Base-by-base conservation (phyloP, 2,113 vertebrate species). In the Chlamydotis undulata region DNA sequence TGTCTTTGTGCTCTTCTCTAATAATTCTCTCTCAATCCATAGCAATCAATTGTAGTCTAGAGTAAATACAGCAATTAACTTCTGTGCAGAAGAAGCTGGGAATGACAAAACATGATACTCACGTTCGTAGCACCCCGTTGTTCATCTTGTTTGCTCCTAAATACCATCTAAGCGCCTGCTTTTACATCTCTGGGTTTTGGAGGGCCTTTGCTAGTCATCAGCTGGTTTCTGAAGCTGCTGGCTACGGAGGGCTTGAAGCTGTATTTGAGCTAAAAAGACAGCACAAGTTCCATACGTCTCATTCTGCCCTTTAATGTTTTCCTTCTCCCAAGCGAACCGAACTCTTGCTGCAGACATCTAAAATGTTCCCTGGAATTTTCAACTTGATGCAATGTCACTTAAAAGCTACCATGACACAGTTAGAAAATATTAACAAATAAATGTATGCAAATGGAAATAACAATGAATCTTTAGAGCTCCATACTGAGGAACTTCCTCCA, bases 271-370 rank as follows among this genome's bases (percentile, higher is more conserved):
- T 83, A 22, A 61, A 77, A 50, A 35, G n/a, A 35, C 63, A 59
- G 41, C 28, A 49, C 6, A 68, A 68, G 55, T 75, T 56, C 39
- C 24, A 1, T 3, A 4, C 0, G 0, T 25, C n/a, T 39, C 14
- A 4, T 31, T 53, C 31, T 18, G 19, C 41, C 13, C 21, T 61
- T 31, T 25, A 5, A 26, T 17, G 7, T 12, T 71, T 39, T 52
- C 11, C 31, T 59, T 70, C 64, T 57, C 73, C 12, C 14, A 28
- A 37, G 13, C 37, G 22, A 31, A 6, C 13, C 29, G 33, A 73
- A 29, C 37, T 79, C 24, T 59, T 37, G 26, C 37, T 73, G 22
- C 10, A 41, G 45, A 16, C 13, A 25, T 21, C 10, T 60, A 0
- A 70, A 53, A 53, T 35, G 31, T 12, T 65, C 70, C 25, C 35